Conservation (phyloP, 2,113 vertebrate genomes). For the Mesitornis unicolor region DNA sequence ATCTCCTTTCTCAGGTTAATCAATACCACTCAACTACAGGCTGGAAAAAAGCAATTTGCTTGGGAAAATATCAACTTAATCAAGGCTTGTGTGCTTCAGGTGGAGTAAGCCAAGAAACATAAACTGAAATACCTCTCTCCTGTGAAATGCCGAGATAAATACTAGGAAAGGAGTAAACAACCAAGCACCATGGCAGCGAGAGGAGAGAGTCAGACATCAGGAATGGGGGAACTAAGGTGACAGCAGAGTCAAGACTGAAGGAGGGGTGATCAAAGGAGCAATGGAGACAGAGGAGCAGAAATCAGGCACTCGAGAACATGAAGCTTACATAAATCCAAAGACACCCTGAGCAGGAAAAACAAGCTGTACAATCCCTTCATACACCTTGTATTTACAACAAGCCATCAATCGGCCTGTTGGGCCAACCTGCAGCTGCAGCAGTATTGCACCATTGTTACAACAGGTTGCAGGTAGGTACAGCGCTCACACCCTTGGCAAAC, state of each 20-base stretch:
- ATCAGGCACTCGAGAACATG: fast-evolving
- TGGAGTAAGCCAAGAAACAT: background rate
- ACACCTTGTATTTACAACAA: background rate
- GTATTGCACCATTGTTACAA: background rate
- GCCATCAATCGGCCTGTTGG: fast-evolving
- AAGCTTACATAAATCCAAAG: background rate
- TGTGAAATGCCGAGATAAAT: background rate
- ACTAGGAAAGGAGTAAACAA: too few relatives aligned
- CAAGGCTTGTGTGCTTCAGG: background rate
- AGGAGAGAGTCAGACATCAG: background rate
- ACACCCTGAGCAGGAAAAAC: background rate
- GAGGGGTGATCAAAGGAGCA: background rate
- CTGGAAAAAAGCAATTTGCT: background rate
- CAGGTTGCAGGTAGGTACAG: background rate
- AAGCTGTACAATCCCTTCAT: background rate
- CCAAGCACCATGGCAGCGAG: background rate
- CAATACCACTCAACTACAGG: background rate
- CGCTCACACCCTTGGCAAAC: background rate
- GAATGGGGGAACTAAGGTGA: background rate
- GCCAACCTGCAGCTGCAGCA: background rate
- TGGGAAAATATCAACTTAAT: background rate
- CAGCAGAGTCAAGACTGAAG: background rate
- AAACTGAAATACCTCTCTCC: background rate
- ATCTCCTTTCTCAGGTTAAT: background rate
- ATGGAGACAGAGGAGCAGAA: background rate